phyloP scores from a whole-genome alignment of 2,797 vertebrate species.

The Enteromius thamalakanensis region DNA sequence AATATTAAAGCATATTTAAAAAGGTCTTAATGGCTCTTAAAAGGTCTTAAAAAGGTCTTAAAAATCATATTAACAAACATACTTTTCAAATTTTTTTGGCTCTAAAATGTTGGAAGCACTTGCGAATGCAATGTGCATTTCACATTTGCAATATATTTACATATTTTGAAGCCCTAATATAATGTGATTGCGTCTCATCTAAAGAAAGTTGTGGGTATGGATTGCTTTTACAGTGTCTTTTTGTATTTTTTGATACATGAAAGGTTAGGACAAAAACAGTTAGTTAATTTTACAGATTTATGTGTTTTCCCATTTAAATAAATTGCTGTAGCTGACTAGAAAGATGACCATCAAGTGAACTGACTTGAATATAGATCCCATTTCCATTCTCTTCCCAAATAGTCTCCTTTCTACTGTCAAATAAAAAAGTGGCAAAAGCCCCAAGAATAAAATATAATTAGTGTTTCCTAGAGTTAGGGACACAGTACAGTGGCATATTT shows the following conservation, averaged over 20 bases:
- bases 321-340: neutral
- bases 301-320: neutral
- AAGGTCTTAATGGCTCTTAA: neutral
- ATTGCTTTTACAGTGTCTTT: neutral
- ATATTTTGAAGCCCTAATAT: neutral
- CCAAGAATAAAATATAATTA: neutral
- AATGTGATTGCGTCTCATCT: no score
- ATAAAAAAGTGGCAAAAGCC: constrained; percentile 9
- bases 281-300: neutral
- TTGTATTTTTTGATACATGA: no score
- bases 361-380: neutral
- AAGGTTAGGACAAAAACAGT: neutral
- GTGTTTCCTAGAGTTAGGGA: neutral
- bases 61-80: neutral
- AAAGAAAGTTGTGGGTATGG: no score
- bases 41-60: no score
- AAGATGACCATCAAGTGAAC: neutral
- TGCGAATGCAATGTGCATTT: no score
- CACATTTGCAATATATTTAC: no score
- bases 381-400: neutral
- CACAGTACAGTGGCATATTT: neutral
- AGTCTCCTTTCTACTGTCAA: constrained; percentile 1
- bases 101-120: no score
- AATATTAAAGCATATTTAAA: neutral
- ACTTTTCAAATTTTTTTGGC: no score